Evolutionary conservation across 2,113 vertebrate species (phyloP).

Genomic region (Tretioscincus oriximinensis): DNA sequence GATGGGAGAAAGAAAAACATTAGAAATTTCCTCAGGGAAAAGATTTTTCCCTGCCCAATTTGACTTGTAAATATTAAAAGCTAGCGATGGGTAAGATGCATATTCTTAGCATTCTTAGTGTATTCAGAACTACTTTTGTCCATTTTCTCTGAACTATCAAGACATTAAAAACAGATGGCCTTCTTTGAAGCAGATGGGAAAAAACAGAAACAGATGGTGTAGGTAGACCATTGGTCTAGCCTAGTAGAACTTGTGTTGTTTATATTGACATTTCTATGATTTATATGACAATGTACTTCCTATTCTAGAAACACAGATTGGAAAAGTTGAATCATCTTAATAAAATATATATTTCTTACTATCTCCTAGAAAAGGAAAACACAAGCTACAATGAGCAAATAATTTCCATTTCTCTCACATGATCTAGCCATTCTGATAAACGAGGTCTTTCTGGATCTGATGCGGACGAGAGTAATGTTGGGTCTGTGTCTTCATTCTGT

Average conservation of each 20-base stretch:
- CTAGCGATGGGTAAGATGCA: neutral
- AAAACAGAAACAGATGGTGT: neutral
- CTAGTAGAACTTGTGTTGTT: neutral
- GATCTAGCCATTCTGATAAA: neutral
- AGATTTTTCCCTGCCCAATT: no score
- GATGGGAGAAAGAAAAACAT: no score
- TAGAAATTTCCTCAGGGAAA: no score
- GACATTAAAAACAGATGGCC: neutral
- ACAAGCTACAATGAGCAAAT: neutral
- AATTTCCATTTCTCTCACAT: neutral
- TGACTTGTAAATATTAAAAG: neutral
- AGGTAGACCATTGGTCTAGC: neutral
- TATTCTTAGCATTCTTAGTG: neutral
- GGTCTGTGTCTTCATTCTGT: no score
- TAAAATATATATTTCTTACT: no score
- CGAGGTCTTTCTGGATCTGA: neutral
- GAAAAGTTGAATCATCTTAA: no score
- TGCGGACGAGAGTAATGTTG: no score
- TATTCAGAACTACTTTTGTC: neutral
- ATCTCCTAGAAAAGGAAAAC: neutral
- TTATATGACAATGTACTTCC: neutral
- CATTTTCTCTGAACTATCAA: neutral
- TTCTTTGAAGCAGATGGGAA: neutral
- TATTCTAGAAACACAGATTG: neutral
- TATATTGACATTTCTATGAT: neutral